Evolutionary conservation across 1,140 invertebrate genomes (phyloP).

Genomic region (Idris sp.): DNA sequence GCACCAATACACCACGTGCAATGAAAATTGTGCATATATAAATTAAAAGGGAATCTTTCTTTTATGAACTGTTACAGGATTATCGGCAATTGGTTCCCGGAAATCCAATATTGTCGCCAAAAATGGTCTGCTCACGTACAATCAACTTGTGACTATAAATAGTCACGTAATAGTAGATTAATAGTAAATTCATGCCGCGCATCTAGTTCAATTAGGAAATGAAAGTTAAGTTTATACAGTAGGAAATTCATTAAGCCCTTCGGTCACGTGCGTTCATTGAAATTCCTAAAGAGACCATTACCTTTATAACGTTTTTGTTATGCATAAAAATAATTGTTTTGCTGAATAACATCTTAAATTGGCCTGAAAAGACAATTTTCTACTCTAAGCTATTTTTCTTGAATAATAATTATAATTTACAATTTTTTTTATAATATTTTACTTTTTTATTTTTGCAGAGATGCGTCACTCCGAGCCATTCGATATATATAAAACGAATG

Average conservation of each 20-base stretch:
- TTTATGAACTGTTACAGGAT: too few relatives aligned
- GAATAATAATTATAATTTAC: too few relatives aligned
- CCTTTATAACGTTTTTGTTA: conserved; percentile 33
- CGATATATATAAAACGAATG: conserved; percentile 49
- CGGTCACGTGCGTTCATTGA: conserved; percentile 44
- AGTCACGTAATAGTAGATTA: conserved; percentile 45
- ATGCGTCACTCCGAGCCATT: conserved; percentile 52
- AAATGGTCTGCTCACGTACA: conserved; percentile 18
- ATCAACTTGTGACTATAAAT: neutral
- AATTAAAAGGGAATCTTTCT: too few relatives aligned
- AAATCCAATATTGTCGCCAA: conserved; percentile 6
- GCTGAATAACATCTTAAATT: too few relatives aligned
- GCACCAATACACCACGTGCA: conserved; percentile 9
- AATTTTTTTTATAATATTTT: too few relatives aligned
- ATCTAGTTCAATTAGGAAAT: conserved; percentile 58
- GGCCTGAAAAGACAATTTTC: too few relatives aligned
- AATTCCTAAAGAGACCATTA: conserved; percentile 28
- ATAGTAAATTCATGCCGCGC: conserved; percentile 33
- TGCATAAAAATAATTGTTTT: too few relatives aligned
- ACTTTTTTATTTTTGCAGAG: conserved; percentile 54
- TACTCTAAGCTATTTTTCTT: too few relatives aligned
- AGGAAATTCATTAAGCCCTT: conserved; percentile 62
- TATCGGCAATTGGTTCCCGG: too few relatives aligned
- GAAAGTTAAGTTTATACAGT: conserved; percentile 51
- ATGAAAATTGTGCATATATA: neutral